Conservation (phyloP, 2,888 invertebrate genomes). For the Antheraea yamamai region DNA sequence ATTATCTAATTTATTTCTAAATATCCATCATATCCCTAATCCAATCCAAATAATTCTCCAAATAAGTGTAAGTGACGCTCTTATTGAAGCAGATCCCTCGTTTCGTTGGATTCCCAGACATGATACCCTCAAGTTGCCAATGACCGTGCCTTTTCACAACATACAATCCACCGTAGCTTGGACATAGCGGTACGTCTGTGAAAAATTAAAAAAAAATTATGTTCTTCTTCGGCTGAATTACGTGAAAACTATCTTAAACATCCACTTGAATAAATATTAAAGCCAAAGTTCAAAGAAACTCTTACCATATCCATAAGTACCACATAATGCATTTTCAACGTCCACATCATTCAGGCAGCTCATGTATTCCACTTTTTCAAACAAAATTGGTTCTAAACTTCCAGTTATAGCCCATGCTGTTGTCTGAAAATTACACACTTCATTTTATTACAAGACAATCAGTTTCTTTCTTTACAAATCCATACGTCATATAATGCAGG, state of each 20-base stretch:
- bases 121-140: slow-evolving; percentile 59
- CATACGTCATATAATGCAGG: no score
- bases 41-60: slow-evolving; percentile 45
- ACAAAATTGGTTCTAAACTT: slow-evolving; percentile 51
- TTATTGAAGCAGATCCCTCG: slow-evolving; percentile 56
- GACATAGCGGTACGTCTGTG: slow-evolving; percentile 64
- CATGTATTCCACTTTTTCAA: slow-evolving; percentile 43
- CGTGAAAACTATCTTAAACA: no score
- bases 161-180: slow-evolving; percentile 66
- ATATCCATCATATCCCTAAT: slow-evolving; percentile 30
- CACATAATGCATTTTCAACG: slow-evolving; percentile 52
- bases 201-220: slow-evolving; percentile 21
- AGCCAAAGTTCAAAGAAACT: slow-evolving; percentile 13
- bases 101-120: slow-evolving; percentile 49
- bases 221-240: no score
- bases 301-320: slow-evolving; percentile 59
- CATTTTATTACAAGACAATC: no score
- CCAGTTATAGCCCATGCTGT: slow-evolving; percentile 63
- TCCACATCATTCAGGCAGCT: slow-evolving; percentile 37
- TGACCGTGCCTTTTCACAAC: slow-evolving; percentile 37
- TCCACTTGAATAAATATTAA: neutral
- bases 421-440: slow-evolving; percentile 50
- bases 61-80: slow-evolving; percentile 52
- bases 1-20: slow-evolving; percentile 12
- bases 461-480: no score